Percentiles rank a stretch among this genome's conserved stretches.
Evolutionary conservation across 2,113 vertebrate genomes (phyloP).

Genomic region (Cranoglanis bouderius): DNA sequence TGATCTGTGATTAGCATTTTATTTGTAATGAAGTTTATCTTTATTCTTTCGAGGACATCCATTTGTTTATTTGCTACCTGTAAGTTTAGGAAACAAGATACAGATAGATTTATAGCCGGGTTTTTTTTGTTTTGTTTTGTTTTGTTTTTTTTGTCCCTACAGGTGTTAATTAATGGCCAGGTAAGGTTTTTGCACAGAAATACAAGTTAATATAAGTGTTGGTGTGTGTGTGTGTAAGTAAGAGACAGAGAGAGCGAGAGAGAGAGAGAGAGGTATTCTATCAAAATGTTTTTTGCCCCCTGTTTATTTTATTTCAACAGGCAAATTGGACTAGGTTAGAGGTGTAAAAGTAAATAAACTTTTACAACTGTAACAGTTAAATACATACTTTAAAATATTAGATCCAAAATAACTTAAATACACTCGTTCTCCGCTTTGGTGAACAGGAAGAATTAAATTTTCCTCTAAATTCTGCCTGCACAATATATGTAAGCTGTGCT

Average conservation of each 20-base stretch:
- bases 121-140: too few relatives aligned
- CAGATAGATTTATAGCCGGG: neutral
- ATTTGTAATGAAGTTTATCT: neutral
- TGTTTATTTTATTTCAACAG: constrained; percentile 27
- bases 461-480: constrained; percentile 61
- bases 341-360: neutral
- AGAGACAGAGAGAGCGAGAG: constrained; percentile 50
- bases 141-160: constrained; percentile 37
- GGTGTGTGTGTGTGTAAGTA: neutral
- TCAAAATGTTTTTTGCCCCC: neutral
- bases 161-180: constrained; percentile 57
- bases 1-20: neutral
- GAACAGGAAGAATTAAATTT: constrained; percentile 53
- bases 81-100: neutral
- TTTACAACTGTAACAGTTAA: neutral
- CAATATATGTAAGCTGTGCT: constrained; percentile 50
- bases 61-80: neutral
- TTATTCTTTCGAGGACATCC: neutral
- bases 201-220: constrained; percentile 61
- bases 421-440: constrained; percentile 12
- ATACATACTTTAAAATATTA: neutral
- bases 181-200: constrained; percentile 68
- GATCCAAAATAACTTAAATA: constrained; percentile 22
- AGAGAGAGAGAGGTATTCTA: constrained; percentile 35
- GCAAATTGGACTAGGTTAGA: constrained; percentile 31